These are phyloP conservation scores for Hirudo medicinalis DNA, from an alignment of 1,140 invertebrate genomes.

Conservation along the genomic window DNA sequence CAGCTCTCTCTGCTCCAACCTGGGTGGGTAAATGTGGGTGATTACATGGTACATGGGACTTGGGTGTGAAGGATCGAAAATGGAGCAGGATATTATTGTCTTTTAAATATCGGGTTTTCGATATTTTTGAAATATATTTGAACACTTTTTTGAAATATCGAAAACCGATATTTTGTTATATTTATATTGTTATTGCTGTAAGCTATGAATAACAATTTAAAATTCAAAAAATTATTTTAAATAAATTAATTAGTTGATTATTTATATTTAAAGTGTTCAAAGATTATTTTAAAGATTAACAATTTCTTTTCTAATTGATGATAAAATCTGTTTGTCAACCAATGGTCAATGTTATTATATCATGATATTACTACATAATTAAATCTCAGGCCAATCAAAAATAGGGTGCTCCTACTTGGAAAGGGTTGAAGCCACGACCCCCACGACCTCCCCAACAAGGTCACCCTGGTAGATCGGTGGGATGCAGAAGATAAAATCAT, in stretches of 20 bases:
- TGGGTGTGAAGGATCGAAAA: too few species aligned
- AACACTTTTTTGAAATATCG: too few species aligned
- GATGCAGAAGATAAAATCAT: constrained; percentile 76
- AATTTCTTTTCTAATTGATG: too few species aligned
- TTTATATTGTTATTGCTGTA: not conserved
- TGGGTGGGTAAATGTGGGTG: not conserved
- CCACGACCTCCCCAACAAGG: constrained; percentile 68
- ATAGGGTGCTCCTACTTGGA: constrained; percentile 31
- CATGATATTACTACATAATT: not conserved
- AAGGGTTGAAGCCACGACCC: constrained; percentile 49
- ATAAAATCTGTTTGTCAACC: too few species aligned
- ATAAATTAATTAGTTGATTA: too few species aligned
- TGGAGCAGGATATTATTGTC: too few species aligned
- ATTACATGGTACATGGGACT: not conserved
- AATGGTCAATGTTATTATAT: too few species aligned
- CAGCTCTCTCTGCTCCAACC: constrained; percentile 45
- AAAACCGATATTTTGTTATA: not conserved
- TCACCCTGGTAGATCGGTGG: constrained; percentile 34
- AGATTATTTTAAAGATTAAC: not conserved
- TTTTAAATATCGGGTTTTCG: too few species aligned
- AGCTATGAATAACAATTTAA: not conserved
- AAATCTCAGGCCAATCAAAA: not conserved
- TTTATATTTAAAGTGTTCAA: not conserved
- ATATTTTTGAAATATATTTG: too few species aligned
- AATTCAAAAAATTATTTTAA: not conserved